These are phyloP conservation scores for Leptinotarsa juncta DNA, from an alignment of 2,888 invertebrate species.

Conservation along the genomic window DNA sequence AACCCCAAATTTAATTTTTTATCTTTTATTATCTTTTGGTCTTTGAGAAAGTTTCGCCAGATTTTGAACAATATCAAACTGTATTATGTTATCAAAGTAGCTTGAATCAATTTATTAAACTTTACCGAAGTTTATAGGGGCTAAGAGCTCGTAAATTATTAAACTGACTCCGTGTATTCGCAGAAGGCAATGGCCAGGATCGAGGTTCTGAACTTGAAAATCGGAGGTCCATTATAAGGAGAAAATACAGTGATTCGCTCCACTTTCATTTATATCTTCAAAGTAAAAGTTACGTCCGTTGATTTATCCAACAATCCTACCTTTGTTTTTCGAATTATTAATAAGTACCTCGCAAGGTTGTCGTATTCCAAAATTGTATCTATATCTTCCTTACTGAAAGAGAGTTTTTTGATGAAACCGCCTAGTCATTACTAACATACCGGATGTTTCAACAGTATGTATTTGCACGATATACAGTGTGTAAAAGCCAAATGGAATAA, in stretches of 20 bases:
- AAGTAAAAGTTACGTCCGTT: no score
- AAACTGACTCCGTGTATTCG: not conserved
- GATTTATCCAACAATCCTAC: no score
- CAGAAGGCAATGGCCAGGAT: not conserved
- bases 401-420: no score
- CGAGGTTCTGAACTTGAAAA: not conserved
- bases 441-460: no score
- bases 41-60: not conserved
- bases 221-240: not conserved
- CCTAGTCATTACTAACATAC: no score
- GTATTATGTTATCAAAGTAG: not conserved
- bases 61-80: conserved; percentile 5
- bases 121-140: not conserved
- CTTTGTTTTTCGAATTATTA: no score
- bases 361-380: no score
- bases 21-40: not conserved
- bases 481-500: no score
- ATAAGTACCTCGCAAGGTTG: no score
- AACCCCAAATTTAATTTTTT: not conserved
- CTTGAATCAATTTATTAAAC: not conserved
- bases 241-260: not conserved
- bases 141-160: conserved; percentile 9
- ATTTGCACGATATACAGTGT: no score
- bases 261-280: not conserved
- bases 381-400: no score